phyloP scores from a whole-genome alignment of 2,113 vertebrate species.

The Panurus biarmicus region DNA sequence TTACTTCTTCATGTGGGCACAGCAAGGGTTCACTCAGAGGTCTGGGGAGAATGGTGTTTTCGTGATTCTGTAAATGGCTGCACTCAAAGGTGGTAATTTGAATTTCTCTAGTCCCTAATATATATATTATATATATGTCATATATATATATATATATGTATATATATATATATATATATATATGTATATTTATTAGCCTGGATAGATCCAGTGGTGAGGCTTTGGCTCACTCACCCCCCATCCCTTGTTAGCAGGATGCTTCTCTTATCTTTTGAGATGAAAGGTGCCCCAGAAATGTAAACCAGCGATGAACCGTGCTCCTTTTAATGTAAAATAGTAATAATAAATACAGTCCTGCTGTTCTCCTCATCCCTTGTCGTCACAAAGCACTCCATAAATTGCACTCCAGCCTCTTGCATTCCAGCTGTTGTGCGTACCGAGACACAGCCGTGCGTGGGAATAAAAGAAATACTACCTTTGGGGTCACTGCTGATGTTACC shows the following conservation, averaged over 20 bases:
- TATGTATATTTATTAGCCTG: not conserved
- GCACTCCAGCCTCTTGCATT: not conserved
- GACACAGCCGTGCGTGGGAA: not conserved
- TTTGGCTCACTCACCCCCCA: not conserved
- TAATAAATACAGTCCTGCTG: not conserved
- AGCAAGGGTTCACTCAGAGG: not conserved
- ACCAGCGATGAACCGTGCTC: not conserved
- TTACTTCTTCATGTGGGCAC: not conserved
- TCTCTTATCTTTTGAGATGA: not conserved
- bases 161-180: not conserved
- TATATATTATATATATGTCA: not conserved
- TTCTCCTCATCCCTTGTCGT: not conserved
- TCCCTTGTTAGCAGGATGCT: not conserved
- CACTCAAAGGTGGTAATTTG: not conserved
- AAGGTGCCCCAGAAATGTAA: slow-evolving; percentile 11
- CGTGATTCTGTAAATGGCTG: not conserved
- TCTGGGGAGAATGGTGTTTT: not conserved
- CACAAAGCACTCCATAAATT: slow-evolving; percentile 49
- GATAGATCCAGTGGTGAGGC: not conserved
- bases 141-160: not conserved
- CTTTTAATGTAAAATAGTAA: not conserved
- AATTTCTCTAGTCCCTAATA: not conserved
- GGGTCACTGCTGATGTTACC: not conserved
- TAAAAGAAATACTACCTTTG: not conserved
- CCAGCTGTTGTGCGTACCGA: not conserved